A percentile compares a stretch with the other conserved stretches of the same genome.
These are phyloP conservation scores for Xestia sexstrigata DNA, from an alignment of 2,888 invertebrate genomes.

Conservation along the genomic window DNA sequence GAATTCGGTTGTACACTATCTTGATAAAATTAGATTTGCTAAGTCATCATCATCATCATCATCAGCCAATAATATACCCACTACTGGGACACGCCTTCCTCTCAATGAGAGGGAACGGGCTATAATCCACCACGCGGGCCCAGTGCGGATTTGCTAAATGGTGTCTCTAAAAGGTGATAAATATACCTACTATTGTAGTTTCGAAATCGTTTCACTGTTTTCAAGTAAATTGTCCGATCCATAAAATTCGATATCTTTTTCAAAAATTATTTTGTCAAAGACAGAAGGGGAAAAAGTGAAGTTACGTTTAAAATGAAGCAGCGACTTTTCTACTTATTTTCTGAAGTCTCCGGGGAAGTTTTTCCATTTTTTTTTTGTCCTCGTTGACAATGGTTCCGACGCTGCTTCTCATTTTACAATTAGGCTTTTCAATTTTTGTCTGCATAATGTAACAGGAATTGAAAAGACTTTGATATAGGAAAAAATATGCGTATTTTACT, in stretches of 20 bases:
- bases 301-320: constrained; percentile 68
- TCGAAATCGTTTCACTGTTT: background rate
- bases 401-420: constrained; percentile 75
- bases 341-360: constrained; percentile 65
- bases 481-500: background rate
- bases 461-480: constrained; percentile 36
- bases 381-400: constrained; percentile 66
- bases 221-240: background rate
- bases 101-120: no score
- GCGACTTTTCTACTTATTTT: constrained; percentile 68
- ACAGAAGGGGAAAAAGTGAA: constrained; percentile 58
- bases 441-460: constrained; percentile 64
- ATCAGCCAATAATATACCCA: no score
- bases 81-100: no score
- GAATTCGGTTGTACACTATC: no score
- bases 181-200: no score
- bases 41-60: no score
- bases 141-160: no score
- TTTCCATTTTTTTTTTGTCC: constrained; percentile 72
- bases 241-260: constrained; percentile 26
- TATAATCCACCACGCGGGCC: no score
- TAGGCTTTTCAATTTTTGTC: constrained; percentile 69
- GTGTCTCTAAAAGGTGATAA: no score
- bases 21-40: no score
- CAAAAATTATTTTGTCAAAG: constrained; percentile 28